Conservation (phyloP, 2,797 vertebrate species). For the Malacoraja senta region DNA sequence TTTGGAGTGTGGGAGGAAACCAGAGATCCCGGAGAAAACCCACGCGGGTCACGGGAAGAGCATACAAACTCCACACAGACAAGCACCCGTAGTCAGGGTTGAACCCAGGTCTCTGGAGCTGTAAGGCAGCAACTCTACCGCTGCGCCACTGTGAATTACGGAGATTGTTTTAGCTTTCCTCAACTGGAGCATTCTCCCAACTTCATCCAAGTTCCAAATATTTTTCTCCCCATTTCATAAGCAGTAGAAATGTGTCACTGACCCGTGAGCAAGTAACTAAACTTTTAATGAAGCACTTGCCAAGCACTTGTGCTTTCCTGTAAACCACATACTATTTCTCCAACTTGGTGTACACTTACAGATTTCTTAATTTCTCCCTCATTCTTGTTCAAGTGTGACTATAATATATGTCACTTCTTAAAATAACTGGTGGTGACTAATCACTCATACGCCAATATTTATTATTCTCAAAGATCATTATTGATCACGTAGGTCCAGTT, state of each 20-base stretch:
- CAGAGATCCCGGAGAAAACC: too few species aligned
- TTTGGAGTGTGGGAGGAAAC: too few species aligned
- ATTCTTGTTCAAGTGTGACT: background rate
- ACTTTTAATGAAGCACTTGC: background rate
- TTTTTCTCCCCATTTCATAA: background rate
- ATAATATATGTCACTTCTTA: background rate
- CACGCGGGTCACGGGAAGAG: too few species aligned
- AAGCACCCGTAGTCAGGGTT: too few species aligned
- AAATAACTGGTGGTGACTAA: background rate
- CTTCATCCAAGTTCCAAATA: background rate
- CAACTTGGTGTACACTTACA: background rate
- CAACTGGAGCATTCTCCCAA: conserved; percentile 2
- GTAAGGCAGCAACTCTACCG: too few species aligned
- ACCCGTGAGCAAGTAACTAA: background rate
- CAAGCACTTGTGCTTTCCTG: background rate
- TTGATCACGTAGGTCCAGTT: background rate
- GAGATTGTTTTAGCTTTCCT: background rate
- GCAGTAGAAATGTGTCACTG: background rate
- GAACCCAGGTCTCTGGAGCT: too few species aligned
- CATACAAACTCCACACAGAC: too few species aligned
- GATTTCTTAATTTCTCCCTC: background rate
- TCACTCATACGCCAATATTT: background rate
- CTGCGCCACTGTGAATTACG: background rate
- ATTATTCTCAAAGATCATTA: background rate
- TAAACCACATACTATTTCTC: background rate